These are phyloP conservation scores for Lucinisca nassula DNA, from an alignment of 2,888 invertebrate genomes.

Conservation along the genomic window DNA sequence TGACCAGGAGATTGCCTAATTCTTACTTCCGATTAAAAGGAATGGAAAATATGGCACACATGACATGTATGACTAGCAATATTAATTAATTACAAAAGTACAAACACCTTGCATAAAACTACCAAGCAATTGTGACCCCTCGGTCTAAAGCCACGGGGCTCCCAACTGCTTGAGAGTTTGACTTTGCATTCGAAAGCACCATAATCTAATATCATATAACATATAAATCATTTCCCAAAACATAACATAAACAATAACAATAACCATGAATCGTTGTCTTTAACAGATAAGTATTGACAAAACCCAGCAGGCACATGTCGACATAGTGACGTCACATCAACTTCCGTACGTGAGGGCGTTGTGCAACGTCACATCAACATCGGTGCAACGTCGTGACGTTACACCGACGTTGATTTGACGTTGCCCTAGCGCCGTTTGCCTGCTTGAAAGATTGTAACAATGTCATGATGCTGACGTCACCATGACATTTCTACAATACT, in stretches of 20 bases:
- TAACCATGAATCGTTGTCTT: not conserved
- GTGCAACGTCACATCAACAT: not conserved
- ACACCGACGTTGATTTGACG: not conserved
- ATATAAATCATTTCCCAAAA: not conserved
- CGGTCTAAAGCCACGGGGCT: too few species aligned
- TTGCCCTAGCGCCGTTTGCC: not conserved
- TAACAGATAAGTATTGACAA: not conserved
- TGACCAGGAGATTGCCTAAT: too few species aligned
- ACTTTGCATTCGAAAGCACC: constrained; percentile 14
- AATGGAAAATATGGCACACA: constrained; percentile 11
- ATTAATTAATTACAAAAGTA: not conserved
- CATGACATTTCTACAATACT: too few species aligned
- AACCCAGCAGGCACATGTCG: not conserved
- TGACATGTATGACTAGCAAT: constrained; percentile 10
- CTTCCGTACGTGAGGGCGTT: too few species aligned
- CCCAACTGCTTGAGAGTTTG: too few species aligned
- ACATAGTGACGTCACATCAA: too few species aligned
- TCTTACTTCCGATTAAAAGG: not conserved
- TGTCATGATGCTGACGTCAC: too few species aligned
- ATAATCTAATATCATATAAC: not conserved
- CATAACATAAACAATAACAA: not conserved
- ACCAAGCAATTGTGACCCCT: too few species aligned
- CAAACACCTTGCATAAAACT: constrained; percentile 15
- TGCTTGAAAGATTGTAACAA: too few species aligned
- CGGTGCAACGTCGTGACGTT: not conserved